Base-by-base conservation (phyloP, 1,140 invertebrate genomes). In the Ctenoplectra terminalis region DNA sequence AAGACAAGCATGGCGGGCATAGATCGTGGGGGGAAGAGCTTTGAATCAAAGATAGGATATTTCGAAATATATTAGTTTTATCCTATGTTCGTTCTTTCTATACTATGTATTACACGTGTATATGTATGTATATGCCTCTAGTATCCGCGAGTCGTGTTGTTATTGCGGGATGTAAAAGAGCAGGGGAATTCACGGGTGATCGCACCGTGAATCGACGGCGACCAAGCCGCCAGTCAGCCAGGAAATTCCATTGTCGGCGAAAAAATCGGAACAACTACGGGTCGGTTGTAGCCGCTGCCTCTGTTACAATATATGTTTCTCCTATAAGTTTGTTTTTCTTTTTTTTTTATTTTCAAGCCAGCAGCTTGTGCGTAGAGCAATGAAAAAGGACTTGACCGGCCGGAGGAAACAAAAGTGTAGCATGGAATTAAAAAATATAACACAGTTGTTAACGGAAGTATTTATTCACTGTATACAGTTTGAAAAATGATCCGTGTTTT, bases 121-220 rank as follows among this genome's bases (percentile, higher is more conserved):
- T 23, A 7, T n/a, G 7, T 23, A 46, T 29, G 71, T 71, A 56
- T 40, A 46, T 26, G 52, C 26, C 23, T 29, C 11, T 63, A 54
- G 72, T 58, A 77, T 70, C 58, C 66, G 34, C 56, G 50, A 80
- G 61, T 77, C 43, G 66, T 73, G 81, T 85, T 88, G 87, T 89
- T 88, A 87, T 87, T 83, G 80, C 69, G 73, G 85, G 73, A 90
- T 87, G 83, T 77, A 87, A 90, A 90, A 84, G 72, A 89, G 66
- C 85, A 72, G 50, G 80, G 74, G 75, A 88, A 88, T 90, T 90
- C 79, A 88, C 82, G 88, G 89, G 52, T 89, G 89, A 90, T 89
- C 83, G 83, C 81, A 54, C 67, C 13, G 52, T 46, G 73, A 86
- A 82, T 85, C 71, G 58, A 70, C 74, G 58, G 20, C 40, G 56